Evolutionary conservation across 2,113 vertebrate genomes (phyloP), one percentile per base, ranked within the genome.

Genomic region (Melierax canorus): DNA sequence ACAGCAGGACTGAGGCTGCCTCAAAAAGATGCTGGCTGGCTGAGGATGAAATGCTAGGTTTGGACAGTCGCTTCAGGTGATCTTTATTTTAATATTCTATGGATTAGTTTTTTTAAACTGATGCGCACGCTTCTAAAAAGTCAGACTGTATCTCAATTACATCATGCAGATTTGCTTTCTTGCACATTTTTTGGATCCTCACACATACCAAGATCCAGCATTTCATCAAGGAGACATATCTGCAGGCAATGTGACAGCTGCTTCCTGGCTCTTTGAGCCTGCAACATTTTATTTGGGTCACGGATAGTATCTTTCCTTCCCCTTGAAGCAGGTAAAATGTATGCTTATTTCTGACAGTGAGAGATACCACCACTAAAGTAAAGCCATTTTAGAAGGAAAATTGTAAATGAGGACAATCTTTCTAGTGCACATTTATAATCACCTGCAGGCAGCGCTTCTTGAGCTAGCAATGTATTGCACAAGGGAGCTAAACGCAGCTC

Each of bases 211-310:
- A 32, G 80, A 73, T 81, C 77, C 34, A 90, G 91, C 81, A 90
- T 95, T 94, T 91, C 80, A 79, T 82, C 92, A 95, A 76, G 89
- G 74, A 92, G 81, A 85, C 67, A 2, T 80, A 30, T 39, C 97
- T 89, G 87, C 84, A 95, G 94, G 97, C 96, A 59, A 34, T 11
- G 85, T 58, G 93, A 90, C 96, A 97, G 96, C 92, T 95, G 94
- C 89, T 92, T 24, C 78, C 87, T 23, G 51, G 95, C 95, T 95
- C 84, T 90, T 53, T 26, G 71, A 88, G 91, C 81, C 87, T 53
- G 72, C 78, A 60, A 46, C 0, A 2, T n/a, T 95, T 74, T 96
- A 97, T 97, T 81, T 97, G 92, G 97, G 97, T 97, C 97, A 97
- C 0, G 3, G 80, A 43, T 7, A 62, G 62, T 45, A n/a, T 60